These are phyloP conservation scores for Edolisoma coerulescens DNA, from an alignment of 2,113 vertebrate species.

Conservation along the genomic window DNA sequence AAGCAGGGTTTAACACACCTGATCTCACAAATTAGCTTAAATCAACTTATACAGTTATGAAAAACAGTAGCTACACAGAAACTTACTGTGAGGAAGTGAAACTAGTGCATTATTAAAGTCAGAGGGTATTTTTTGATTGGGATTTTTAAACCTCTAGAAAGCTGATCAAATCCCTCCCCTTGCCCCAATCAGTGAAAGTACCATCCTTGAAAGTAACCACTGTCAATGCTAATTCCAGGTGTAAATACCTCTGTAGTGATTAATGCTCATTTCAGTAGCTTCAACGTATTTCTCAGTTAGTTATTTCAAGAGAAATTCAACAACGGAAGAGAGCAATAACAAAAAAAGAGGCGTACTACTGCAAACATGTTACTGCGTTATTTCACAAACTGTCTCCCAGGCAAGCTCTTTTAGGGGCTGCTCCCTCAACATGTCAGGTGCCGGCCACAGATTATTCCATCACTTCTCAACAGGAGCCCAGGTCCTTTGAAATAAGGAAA, in stretches of 20 bases:
- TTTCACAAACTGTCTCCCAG: constrained; percentile 65
- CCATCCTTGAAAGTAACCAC: neutral
- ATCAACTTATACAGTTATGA: neutral
- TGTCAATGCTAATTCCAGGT: neutral
- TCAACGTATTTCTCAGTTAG: neutral
- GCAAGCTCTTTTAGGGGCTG: constrained; percentile 57
- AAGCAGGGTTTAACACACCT: neutral
- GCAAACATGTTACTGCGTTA: constrained; percentile 68
- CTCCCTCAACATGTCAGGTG: constrained; percentile 65
- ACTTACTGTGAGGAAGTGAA: neutral
- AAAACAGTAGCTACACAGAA: neutral
- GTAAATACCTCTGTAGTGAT: neutral
- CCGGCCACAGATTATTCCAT: constrained; percentile 55
- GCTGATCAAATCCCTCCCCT: neutral
- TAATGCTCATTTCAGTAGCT: neutral
- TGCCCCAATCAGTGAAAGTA: neutral
- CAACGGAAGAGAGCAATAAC: constrained; percentile 25
- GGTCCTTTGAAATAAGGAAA: constrained; percentile 72
- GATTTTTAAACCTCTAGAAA: neutral
- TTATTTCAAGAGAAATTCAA: constrained; percentile 27
- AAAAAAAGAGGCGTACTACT: constrained; percentile 42
- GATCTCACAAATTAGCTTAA: neutral
- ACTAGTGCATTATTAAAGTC: neutral
- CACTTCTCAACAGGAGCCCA: constrained; percentile 66
- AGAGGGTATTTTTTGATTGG: neutral